Base-by-base conservation (phyloP, 2,113 vertebrate genomes). In the Triplophysa rosa region DNA sequence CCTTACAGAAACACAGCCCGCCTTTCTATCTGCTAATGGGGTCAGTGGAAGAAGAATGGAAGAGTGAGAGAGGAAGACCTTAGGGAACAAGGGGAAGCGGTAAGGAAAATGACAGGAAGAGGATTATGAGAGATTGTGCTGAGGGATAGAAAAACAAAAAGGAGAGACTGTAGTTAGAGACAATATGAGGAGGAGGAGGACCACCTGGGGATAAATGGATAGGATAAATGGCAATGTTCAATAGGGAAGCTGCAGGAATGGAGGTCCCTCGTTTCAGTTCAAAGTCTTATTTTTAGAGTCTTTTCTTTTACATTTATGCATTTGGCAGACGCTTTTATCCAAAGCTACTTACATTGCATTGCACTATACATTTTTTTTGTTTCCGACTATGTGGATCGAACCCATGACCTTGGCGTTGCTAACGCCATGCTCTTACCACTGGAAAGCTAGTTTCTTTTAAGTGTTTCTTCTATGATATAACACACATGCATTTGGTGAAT, bases 91-190 rank as follows among this genome's bases (percentile, higher is more conserved):
- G 66, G 19, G 42, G 16, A 67, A 68, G 68, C 52, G 4, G 49
- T 2, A 29, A 14, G 16, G 69, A 23, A 63, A 71, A 52, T 40
- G 58, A 16, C 61, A 77, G 33, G n/a, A 47, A 59, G 13, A 56
- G 12, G 72, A 19, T 54, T 59, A 23, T 16, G 8, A 79, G 54
- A 37, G 56, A 59, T 10, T 29, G 47, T 65, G 14, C 26, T 68
- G 49, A 19, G 56, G 37, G 23, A 77, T 84, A 82, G 81, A 88
- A 86, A 83, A 87, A 87, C 81, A 78, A 87, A 80, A 80, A 49
- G 82, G 81, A 80, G 68, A 72, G 9, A 17, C 49, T 71, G 8
- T 42, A 17, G n/a, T 45, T 12, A 62, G n/a, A 61, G 17, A 71
- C 17, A 42, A n/a, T 59, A 62, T 45, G 37, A 62, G 40, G 19